Evolutionary conservation across 2,113 vertebrate species (phyloP).

Genomic region (Oxygymnocypris stewartii): DNA sequence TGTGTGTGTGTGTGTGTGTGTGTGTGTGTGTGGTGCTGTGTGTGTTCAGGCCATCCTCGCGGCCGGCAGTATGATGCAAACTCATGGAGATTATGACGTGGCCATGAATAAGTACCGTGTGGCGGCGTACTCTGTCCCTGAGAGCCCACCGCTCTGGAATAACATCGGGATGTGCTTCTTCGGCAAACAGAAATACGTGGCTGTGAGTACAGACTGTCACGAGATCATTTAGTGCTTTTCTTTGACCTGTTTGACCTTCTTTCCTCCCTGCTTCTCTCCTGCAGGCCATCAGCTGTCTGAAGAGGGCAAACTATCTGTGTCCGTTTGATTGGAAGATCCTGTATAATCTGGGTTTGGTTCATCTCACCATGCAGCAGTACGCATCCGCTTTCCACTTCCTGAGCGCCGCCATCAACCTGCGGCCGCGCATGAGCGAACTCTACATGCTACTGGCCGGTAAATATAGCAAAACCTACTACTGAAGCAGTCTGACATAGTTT

Average conservation of each 20-base stretch:
- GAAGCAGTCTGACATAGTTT: neutral
- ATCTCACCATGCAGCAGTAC: constrained; percentile 95
- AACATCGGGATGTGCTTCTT: constrained; percentile 99
- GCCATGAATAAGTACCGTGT: constrained; percentile 95
- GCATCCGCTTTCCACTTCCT: constrained; percentile 97
- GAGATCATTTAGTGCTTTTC: neutral
- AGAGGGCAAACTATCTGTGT: constrained; percentile 93
- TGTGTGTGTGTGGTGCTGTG: neutral
- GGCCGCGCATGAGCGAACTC: constrained; percentile 90
- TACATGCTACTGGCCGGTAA: constrained; percentile 97
- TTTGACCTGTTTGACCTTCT: neutral
- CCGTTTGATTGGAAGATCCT: constrained; percentile 97
- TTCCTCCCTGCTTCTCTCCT: neutral
- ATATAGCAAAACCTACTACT: neutral
- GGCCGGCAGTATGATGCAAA: constrained; percentile 98
- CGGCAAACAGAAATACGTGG: constrained; percentile 96
- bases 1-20: too few species aligned
- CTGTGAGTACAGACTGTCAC: constrained; percentile 75
- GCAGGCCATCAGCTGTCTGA: constrained; percentile 96
- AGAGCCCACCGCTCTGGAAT: constrained; percentile 96
- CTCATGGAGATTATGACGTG: constrained; percentile 93
- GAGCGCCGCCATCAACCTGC: constrained; percentile 89
- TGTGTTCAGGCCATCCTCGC: constrained; percentile 87
- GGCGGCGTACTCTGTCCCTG: constrained; percentile 82
- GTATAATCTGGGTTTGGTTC: constrained; percentile 93